phyloP scores from a whole-genome alignment of 2,797 vertebrate genomes.

The Anomalospiza imberbis region DNA sequence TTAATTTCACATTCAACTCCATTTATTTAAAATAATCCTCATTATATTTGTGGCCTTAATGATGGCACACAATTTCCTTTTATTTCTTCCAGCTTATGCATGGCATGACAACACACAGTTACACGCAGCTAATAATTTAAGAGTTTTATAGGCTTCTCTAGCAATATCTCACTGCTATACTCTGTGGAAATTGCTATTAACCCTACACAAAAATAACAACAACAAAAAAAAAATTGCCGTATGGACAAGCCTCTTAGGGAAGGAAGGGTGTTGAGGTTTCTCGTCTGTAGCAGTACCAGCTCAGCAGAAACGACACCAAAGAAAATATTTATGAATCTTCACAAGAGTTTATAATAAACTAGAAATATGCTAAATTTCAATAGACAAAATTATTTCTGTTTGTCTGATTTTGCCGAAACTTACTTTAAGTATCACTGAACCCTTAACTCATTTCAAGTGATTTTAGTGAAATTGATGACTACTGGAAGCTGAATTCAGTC shows the following conservation, averaged over 20 bases:
- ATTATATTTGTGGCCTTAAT: conserved; percentile 36
- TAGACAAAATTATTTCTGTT: not conserved
- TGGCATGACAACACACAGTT: conserved; percentile 35
- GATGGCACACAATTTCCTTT: conserved; percentile 45
- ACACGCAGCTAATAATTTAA: conserved; percentile 18
- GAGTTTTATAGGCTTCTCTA: conserved; percentile 60
- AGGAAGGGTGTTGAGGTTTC: not conserved
- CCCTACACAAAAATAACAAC: not conserved
- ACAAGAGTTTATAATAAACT: not conserved
- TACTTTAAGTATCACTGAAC: not conserved
- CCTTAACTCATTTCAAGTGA: not conserved
- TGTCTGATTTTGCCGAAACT: not conserved
- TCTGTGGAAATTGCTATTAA: conserved; percentile 3
- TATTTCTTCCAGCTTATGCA: conserved; percentile 56
- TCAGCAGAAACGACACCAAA: not conserved
- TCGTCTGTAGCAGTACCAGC: not conserved
- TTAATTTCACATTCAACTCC: conserved; percentile 39
- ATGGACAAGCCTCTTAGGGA: not conserved
- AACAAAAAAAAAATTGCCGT: not conserved
- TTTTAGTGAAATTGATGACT: not conserved
- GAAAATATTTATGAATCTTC: not conserved
- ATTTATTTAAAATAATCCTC: conserved; percentile 60
- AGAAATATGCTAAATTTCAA: not conserved
- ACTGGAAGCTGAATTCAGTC: not conserved
- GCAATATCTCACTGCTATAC: not conserved